These are phyloP conservation scores for Uloborus diversus DNA, from an alignment of 1,140 invertebrate genomes.

Conservation along the genomic window DNA sequence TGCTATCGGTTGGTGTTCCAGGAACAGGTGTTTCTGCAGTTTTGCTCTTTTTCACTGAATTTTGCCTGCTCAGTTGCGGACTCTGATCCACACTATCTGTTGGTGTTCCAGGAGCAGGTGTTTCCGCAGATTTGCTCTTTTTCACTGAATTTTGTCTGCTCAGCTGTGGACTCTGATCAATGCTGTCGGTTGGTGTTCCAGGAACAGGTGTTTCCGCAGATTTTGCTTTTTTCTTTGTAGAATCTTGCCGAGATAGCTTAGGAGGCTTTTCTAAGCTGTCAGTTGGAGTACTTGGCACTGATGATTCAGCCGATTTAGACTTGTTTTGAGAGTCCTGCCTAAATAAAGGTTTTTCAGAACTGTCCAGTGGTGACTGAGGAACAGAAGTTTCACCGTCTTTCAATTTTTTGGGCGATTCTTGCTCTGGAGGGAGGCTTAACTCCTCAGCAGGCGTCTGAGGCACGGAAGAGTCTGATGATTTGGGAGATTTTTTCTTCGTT, in stretches of 20 bases:
- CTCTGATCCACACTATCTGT: not conserved
- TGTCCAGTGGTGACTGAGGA: conserved; percentile 14
- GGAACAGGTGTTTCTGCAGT: too few species aligned
- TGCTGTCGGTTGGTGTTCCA: conserved; percentile 1
- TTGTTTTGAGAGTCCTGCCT: conserved; percentile 18
- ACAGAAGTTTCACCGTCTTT: conserved; percentile 4
- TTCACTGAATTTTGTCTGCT: conserved; percentile 21
- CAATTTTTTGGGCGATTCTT: conserved; percentile 17
- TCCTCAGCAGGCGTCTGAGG: conserved; percentile 22
- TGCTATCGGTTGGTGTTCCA: too few species aligned
- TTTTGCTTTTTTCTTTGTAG: conserved; percentile 27
- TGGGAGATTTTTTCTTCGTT: not conserved
- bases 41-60: too few species aligned
- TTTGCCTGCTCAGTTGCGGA: too few species aligned
- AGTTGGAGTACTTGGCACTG: conserved; percentile 9
- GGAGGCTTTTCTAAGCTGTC: conserved; percentile 1
- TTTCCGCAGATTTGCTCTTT: conserved; percentile 1
- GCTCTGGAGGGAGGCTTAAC: not conserved
- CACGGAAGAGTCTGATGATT: not conserved
- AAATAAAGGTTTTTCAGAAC: not conserved
- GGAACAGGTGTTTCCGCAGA: conserved; percentile 18
- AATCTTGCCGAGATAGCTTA: conserved; percentile 17
- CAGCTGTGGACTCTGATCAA: not conserved
- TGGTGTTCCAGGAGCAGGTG: conserved; percentile 19
- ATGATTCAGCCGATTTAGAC: not conserved